Evolutionary conservation across 2,113 vertebrate species (phyloP).

Genomic region (Electrona antarctica): DNA sequence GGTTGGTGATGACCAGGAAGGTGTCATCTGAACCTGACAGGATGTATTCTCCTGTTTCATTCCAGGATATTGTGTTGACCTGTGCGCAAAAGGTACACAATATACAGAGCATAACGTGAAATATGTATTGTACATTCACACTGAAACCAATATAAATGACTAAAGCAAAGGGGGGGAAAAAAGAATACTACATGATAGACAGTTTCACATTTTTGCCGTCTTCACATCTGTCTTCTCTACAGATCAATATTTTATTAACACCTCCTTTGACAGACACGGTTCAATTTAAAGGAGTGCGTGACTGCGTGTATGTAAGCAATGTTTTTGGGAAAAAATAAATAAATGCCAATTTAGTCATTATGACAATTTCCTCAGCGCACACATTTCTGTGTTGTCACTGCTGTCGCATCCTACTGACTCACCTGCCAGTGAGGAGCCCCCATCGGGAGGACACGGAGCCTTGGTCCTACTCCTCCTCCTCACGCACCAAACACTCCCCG

Average conservation of each 20-base stretch:
- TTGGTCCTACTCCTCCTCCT: too few species aligned
- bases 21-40: slow-evolving; percentile 97
- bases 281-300: not conserved
- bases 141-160: not conserved
- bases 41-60: slow-evolving; percentile 96
- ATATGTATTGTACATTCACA: too few species aligned
- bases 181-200: not conserved
- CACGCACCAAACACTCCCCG: too few species aligned
- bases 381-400: too few species aligned
- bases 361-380: too few species aligned
- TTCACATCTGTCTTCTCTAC: not conserved
- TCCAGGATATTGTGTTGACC: slow-evolving; percentile 99
- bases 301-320: too few species aligned
- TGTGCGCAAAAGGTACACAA: slow-evolving; percentile 62
- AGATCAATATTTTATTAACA: slow-evolving; percentile 69
- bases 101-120: not conserved
- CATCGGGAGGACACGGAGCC: too few species aligned
- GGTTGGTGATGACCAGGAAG: slow-evolving; percentile 94
- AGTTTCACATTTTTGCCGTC: slow-evolving; percentile 2
- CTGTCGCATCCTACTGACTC: too few species aligned
- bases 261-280: slow-evolving; percentile 13
- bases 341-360: too few species aligned
- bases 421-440: too few species aligned
- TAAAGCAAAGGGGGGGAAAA: not conserved
- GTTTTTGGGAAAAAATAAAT: too few species aligned